Evolutionary conservation across 1,140 invertebrate species (phyloP).

Genomic region (Bombus confusus): DNA sequence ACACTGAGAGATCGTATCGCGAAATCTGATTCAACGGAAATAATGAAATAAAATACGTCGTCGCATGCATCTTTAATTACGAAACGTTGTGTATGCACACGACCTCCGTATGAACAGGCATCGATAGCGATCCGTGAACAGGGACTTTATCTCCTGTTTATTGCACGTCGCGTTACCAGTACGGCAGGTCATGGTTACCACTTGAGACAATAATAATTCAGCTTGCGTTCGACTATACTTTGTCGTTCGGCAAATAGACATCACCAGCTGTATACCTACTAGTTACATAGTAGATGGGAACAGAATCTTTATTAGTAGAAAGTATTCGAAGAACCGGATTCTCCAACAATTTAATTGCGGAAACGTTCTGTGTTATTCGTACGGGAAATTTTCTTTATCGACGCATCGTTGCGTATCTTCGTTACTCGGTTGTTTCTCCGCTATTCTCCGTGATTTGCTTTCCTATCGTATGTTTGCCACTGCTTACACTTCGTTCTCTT

Average conservation of each 20-base stretch:
- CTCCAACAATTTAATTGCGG: slow-evolving; percentile 69
- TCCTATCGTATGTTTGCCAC: too few relatives aligned
- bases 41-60: not conserved
- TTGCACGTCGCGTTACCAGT: slow-evolving; percentile 32
- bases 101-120: not conserved
- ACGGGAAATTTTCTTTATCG: too few relatives aligned
- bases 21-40: not conserved
- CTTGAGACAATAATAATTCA: slow-evolving; percentile 38
- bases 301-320: slow-evolving; percentile 79
- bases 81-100: not conserved
- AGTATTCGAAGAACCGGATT: slow-evolving; percentile 73
- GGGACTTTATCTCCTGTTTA: slow-evolving; percentile 33
- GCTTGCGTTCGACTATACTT: not conserved
- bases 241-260: slow-evolving; percentile 20
- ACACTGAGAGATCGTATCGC: not conserved
- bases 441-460: not conserved
- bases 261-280: not conserved
- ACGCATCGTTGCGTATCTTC: too few relatives aligned
- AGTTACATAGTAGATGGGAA: slow-evolving; percentile 60
- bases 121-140: slow-evolving; percentile 36
- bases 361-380: slow-evolving; percentile 56
- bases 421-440: not conserved
- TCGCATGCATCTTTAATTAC: slow-evolving; percentile 31
- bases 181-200: slow-evolving; percentile 56
- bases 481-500: too few relatives aligned